A percentile compares a stretch with the other conserved stretches of the same genome.
Conservation (phyloP, 2,888 invertebrate genomes). For the Athalia cordata region DNA sequence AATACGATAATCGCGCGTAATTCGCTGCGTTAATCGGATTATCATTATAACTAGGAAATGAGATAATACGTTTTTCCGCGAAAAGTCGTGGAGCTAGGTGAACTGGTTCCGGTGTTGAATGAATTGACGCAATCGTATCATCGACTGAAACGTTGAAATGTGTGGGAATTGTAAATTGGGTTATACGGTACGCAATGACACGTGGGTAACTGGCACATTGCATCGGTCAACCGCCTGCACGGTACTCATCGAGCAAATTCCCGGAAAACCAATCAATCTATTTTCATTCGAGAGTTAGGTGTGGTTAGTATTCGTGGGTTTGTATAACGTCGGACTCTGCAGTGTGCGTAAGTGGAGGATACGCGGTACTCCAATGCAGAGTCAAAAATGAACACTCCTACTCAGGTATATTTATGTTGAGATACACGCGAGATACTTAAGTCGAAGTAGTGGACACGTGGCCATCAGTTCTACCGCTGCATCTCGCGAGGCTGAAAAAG, state of each 20-base stretch:
- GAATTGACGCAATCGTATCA: background rate
- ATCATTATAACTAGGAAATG: too few relatives aligned
- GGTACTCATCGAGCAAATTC: background rate
- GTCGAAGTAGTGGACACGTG: background rate
- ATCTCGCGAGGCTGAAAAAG: background rate
- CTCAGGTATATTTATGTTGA: too few relatives aligned
- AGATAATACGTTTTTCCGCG: too few relatives aligned
- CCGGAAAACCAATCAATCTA: conserved; percentile 24
- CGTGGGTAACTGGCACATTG: conserved; percentile 8
- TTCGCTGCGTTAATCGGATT: background rate
- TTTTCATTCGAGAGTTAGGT: conserved; percentile 13
- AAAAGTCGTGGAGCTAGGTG: too few relatives aligned
- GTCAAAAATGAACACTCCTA: background rate
- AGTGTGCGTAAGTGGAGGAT: too few relatives aligned
- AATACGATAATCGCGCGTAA: background rate
- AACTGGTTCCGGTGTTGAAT: background rate
- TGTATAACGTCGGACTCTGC: too few relatives aligned
- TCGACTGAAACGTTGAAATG: too few relatives aligned
- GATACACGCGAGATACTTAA: background rate
- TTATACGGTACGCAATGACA: background rate
- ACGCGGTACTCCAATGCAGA: too few relatives aligned
- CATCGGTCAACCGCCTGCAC: conserved; percentile 14
- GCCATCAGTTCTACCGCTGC: background rate
- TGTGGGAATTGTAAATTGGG: background rate
- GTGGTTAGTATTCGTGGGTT: background rate